phyloP scores from a whole-genome alignment of 1,140 invertebrate genomes.

The Caerostris extrusa region DNA sequence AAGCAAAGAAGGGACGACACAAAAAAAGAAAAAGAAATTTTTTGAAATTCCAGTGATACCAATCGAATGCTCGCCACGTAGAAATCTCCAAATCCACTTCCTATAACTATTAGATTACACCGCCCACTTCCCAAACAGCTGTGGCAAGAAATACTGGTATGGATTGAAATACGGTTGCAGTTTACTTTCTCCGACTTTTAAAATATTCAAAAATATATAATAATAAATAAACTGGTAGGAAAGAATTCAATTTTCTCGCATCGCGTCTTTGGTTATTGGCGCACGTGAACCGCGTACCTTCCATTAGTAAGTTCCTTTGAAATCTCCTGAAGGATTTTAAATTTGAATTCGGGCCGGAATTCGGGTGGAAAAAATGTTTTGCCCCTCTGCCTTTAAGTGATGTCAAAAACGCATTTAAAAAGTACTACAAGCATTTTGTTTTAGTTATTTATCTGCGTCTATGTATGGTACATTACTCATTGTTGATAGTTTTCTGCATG shows the following conservation, averaged over 20 bases:
- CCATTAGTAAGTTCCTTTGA: conserved; percentile 37
- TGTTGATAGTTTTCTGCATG: no score
- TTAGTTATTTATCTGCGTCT: no score
- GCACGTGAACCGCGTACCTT: conserved; percentile 7
- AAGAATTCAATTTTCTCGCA: no score
- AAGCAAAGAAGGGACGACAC: neutral
- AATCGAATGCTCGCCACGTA: neutral
- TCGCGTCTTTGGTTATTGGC: neutral
- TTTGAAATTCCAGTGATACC: conserved; percentile 2
- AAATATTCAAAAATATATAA: conserved; percentile 65
- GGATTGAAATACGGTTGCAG: conserved; percentile 43
- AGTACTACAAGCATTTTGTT: no score
- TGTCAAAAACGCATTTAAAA: no score
- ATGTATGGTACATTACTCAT: no score
- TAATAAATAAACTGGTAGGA: no score
- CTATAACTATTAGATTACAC: neutral
- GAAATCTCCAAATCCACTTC: neutral
- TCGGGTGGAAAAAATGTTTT: no score
- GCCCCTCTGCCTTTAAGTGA: no score
- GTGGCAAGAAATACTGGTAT: neutral
- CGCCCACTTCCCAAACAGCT: neutral
- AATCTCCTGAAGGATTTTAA: neutral
- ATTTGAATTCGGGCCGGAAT: no score
- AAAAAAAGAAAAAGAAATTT: no score
- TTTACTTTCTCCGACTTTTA: conserved; percentile 46